Base-by-base conservation (phyloP, 2,797 vertebrate genomes). In the Chiroxiphia lanceolata region DNA sequence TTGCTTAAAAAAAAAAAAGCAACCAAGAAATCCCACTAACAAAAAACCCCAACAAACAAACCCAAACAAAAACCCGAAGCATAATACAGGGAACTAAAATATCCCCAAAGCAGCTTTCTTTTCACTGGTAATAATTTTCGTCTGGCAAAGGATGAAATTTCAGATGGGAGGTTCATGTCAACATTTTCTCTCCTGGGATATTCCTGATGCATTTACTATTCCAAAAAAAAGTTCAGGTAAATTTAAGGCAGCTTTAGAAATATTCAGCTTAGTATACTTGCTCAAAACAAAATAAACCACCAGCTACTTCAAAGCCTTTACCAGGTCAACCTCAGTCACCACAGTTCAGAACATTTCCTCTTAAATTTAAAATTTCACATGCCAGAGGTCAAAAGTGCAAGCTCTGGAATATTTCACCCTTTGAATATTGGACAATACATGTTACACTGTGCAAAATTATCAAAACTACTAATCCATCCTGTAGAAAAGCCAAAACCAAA, bases 231-330 rank as follows among this genome's bases (percentile, higher is more conserved):
- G 2, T 67, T 65, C 75, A 77, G 68, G 60, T 87, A 93, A 57
- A 82, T 71, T 89, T 79, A 90, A 86, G 18, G n/a, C 47, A 85
- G 27, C 29, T 87, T 75, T 57, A 94, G 60, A 84, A 91, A 90
- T 79, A 67, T 3, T 51, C 45, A 74, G 18, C 11, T 67, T 69
- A 20, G 5, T 50, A 45, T 64, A 75, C 12, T 92, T 67, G 69
- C 4, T 74, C 27, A n/a, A 83, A 95, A 45, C 15, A 86, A 84
- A 96, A 78, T 60, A 78, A 94, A 71, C 25, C 12, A 59, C 14
- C 15, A 71, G 36, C 20, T 87, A 94, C 78, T 90, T 95, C 90
- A 92, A 94, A 96, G 90, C 45, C 34, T 94, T 96, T 75, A 63
- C 33, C 34, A 92, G 56, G 53, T 89, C 80, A 93, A 26, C 15